Conservation (phyloP, 2,888 invertebrate species). For the Brachyopa scutellaris region DNA sequence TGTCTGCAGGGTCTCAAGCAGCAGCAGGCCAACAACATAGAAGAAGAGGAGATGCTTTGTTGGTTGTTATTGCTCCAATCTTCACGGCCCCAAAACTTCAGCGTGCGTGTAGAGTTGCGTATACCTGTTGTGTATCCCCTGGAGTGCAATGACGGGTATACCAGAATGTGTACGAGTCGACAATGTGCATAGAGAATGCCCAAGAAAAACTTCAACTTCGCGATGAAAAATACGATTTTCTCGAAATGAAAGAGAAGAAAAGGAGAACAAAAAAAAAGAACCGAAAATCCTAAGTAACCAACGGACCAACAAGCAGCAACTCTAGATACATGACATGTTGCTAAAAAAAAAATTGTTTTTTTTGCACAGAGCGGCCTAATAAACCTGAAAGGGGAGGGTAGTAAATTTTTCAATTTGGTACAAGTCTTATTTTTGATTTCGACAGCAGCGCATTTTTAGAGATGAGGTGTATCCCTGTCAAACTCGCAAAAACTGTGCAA, state of each 20-base stretch:
- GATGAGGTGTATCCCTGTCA: no score
- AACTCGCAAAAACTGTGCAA: no score
- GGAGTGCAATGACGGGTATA: conserved; percentile 31
- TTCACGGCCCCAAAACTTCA: conserved; percentile 62
- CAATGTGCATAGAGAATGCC: conserved; percentile 30
- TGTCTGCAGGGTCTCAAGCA: conserved; percentile 23
- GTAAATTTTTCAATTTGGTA: no score
- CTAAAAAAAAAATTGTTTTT: no score
- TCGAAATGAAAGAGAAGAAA: conserved; percentile 8
- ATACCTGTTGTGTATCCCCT: conserved; percentile 23
- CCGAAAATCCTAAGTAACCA: conserved; percentile 1
- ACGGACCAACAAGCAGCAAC: conserved; percentile 3
- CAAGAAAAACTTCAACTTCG: conserved; percentile 20
- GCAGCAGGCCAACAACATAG: conserved; percentile 6
- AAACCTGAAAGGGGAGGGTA: background rate
- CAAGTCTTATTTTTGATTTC: no score
- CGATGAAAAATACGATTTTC: conserved; percentile 33
- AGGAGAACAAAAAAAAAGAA: conserved; percentile 1
- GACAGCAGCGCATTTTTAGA: no score
- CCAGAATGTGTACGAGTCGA: conserved; percentile 11
- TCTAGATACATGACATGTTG: conserved; percentile 7
- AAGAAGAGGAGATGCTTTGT: conserved; percentile 45
- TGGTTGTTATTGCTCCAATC: conserved; percentile 66
- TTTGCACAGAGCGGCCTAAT: conserved; percentile 31
- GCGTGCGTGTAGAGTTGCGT: conserved; percentile 27